Evolutionary conservation across 2,888 invertebrate species (phyloP), one percentile per base, ranked within the genome.

Genomic region (Smittia sp.): DNA sequence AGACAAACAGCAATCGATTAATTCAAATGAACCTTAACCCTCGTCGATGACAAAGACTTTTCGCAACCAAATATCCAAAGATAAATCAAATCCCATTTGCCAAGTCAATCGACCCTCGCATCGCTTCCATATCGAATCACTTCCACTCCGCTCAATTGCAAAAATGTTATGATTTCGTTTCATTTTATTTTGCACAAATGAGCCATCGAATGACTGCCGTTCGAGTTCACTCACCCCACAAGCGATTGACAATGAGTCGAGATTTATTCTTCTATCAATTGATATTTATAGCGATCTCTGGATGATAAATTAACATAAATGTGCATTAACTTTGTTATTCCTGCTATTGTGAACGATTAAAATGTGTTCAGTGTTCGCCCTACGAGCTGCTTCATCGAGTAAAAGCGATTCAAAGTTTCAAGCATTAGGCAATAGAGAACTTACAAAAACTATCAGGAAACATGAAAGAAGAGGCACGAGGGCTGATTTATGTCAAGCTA

Each of bases 241-340:
- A 20, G 9, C 9, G 22, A 58, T 58, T 20, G 20, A 58, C 58
- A 22, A 58, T 58, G 58, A 58, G 22, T 58, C n/a, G 58, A 58
- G 22, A 24, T 68, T 46, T 68, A 32, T 68, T 68, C 38, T 32
- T 68, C 32, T 13, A 68, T 72, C 72, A 72, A 69, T 69, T 69
- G 69, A 69, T 69, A 69, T 69, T 69, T 69, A 69, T 69, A 54
- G 54, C 69, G 22, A 54, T 27, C 20, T 20, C 15, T 3, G 38
- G 20, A 58, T 72, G 72, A 72, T 72, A 72, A 72, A 72, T 72
- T 72, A 72, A 54, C 62, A 72, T 72, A 72, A 72, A 39, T 58
- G 58, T 72, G 58, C 72, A 72, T 72, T 72, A 62, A 72, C 38
- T 72, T 58, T 72, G 58, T 72, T 69, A 69, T 69, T 72, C 62